These are phyloP conservation scores for Pelodytes ibericus DNA, from an alignment of 2,797 vertebrate genomes.

Conservation along the genomic window DNA sequence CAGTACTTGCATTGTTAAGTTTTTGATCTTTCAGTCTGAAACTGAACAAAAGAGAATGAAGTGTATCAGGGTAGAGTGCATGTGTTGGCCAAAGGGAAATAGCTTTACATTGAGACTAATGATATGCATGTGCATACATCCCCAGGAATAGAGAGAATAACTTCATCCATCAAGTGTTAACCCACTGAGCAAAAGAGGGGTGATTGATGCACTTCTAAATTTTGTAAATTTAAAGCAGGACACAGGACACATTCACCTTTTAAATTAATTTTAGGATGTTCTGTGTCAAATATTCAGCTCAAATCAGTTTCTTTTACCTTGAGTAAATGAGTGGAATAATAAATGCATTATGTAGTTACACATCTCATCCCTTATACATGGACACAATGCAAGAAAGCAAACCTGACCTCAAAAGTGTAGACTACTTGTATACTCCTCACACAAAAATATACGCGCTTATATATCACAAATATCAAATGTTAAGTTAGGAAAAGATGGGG, in stretches of 20 bases:
- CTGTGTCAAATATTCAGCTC: not conserved
- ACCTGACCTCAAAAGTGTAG: no score
- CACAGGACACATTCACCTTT: slow-evolving; percentile 30
- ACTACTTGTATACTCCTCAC: no score
- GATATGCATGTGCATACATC: not conserved
- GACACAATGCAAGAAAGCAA: no score
- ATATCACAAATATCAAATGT: not conserved
- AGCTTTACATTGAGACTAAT: not conserved
- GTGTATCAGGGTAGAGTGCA: not conserved
- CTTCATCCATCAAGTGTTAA: not conserved
- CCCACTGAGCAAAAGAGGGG: not conserved
- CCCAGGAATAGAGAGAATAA: not conserved
- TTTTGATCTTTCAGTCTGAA: slow-evolving; percentile 13
- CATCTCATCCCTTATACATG: no score
- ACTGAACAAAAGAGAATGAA: not conserved
- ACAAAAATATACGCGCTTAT: no score
- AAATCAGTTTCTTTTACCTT: not conserved
- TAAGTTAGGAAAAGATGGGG: not conserved
- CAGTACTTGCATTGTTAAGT: not conserved
- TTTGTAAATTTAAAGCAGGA: not conserved
- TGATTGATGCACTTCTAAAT: not conserved
- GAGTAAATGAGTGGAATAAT: not conserved
- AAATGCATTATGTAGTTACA: no score
- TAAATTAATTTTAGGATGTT: not conserved
- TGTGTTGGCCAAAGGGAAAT: no score